A percentile compares a stretch with the other conserved stretches of the same genome.
Evolutionary conservation across 2,113 vertebrate species (phyloP).

Genomic region (Hyperopisus bebe): DNA sequence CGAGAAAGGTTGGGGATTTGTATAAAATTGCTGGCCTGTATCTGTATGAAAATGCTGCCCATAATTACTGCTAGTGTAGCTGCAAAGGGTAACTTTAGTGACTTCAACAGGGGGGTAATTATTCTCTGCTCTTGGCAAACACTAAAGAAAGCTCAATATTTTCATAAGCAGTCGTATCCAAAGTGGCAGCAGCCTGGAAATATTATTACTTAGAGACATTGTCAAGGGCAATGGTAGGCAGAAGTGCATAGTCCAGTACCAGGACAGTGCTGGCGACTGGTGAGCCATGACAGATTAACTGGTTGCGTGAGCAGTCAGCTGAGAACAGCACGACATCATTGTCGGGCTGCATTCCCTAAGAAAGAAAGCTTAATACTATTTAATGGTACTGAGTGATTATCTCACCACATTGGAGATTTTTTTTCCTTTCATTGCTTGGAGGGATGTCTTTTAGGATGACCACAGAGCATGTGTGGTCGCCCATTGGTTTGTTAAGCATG

Average conservation of each 20-base stretch:
- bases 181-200: not conserved
- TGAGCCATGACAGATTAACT: not conserved
- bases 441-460: constrained; percentile 1
- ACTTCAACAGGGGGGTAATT: not conserved
- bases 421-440: not conserved
- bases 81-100: not conserved
- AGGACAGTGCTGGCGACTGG: not conserved
- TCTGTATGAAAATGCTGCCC: not conserved
- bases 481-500: not conserved
- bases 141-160: not conserved
- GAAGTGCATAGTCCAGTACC: not conserved
- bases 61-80: not conserved
- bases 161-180: not conserved
- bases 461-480: constrained; percentile 9
- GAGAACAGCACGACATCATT: not conserved
- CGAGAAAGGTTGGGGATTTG: not conserved
- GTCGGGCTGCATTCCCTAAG: not conserved
- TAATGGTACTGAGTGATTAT: constrained; percentile 1
- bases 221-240: not conserved
- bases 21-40: not conserved
- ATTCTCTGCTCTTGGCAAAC: constrained; percentile 4
- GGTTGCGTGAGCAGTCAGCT: not conserved
- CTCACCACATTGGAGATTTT: not conserved
- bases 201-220: not conserved
- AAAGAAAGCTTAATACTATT: constrained; percentile 4